Percentiles rank a stretch among this genome's conserved stretches.
Evolutionary conservation across 2,797 vertebrate species (phyloP).

Genomic region (Tiaroga cobitis): DNA sequence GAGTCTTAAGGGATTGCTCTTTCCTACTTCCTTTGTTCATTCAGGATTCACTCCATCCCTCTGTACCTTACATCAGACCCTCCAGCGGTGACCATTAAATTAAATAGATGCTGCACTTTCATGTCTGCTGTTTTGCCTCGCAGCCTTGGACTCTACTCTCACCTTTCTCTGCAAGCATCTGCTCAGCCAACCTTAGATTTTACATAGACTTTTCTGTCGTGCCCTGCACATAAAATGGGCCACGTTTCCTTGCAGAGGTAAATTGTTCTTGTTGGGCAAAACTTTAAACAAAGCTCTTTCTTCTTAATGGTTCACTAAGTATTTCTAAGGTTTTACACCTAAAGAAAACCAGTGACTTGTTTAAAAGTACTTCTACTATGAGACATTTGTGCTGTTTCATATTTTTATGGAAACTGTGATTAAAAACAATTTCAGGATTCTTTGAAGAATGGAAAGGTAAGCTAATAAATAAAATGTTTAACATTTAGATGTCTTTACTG

Average conservation of each 20-base stretch:
- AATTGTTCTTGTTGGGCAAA: conserved; percentile 31
- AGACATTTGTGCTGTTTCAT: no score
- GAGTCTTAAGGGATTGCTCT: conserved; percentile 36
- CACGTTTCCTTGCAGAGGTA: conserved; percentile 2
- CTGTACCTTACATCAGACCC: conserved; percentile 29
- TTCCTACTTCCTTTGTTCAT: conserved; percentile 39
- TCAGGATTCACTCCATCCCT: conserved; percentile 36
- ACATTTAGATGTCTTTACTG: not conserved
- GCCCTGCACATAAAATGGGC: conserved; percentile 13
- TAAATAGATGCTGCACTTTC: conserved; percentile 51
- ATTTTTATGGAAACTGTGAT: no score
- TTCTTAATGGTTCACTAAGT: not conserved
- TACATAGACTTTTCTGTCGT: conserved; percentile 35
- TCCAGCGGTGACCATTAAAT: conserved; percentile 38
- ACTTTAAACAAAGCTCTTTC: conserved; percentile 23
- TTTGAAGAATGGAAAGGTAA: no score
- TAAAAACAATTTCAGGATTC: no score
- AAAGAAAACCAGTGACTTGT: not conserved
- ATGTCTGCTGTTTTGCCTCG: conserved; percentile 39
- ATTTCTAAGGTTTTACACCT: not conserved
- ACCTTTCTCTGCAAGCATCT: conserved; percentile 51
- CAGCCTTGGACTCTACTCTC: conserved; percentile 46
- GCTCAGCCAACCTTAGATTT: conserved; percentile 45
- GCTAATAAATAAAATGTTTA: no score
- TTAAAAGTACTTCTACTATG: not conserved